Base-by-base conservation (phyloP, 1,140 invertebrate genomes). In the Zaprionus capensis region DNA sequence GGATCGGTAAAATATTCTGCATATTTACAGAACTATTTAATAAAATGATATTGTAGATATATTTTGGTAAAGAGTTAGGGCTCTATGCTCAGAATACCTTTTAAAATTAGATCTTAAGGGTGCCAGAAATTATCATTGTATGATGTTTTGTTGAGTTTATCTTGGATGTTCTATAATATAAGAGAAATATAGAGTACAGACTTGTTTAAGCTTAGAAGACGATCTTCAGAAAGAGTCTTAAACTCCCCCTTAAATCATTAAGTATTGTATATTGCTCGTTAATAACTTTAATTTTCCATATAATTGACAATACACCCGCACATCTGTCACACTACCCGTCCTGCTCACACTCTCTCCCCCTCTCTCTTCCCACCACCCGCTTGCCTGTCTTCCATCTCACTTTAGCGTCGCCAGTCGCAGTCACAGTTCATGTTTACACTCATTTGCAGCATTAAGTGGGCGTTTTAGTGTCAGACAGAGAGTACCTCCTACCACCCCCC, bases 371-470 rank as follows among this genome's bases (percentile, higher is more conserved):
- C 11, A 1, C 1, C 2, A 11, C 20, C 20, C 20, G 5, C 46
- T 11, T 11, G 31, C 9, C 22, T 24, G 6, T 22, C 46, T 14
- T 12, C 41, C 41, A 22, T 14, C 46, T 49, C 46, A 38, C 22
- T 51, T 17, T 5, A 5, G 2, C 17, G 22, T 63, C 46, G 36
- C 22, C 51, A 17, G 20, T 34, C 38, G n/a, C 53, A 58, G 64
- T 65, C 70, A 62, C 73, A 76, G 68, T 68, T 79, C 75, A 80
- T 74, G 59, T 62, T 44, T 26, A 46, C 61, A 57, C 64, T 65
- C 24, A 56, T 70, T 46, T 67, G 56, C 28, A 28, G 36, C 51
- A 78, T 71, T 84, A 74, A 55, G 83, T 86, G 83, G 83, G 83
- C 83, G 83, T 82, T 87, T 66, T 79, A 76, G 71, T 68, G 66